Evolutionary conservation across 2,797 vertebrate genomes (phyloP).

Genomic region (Delichon dasypus): DNA sequence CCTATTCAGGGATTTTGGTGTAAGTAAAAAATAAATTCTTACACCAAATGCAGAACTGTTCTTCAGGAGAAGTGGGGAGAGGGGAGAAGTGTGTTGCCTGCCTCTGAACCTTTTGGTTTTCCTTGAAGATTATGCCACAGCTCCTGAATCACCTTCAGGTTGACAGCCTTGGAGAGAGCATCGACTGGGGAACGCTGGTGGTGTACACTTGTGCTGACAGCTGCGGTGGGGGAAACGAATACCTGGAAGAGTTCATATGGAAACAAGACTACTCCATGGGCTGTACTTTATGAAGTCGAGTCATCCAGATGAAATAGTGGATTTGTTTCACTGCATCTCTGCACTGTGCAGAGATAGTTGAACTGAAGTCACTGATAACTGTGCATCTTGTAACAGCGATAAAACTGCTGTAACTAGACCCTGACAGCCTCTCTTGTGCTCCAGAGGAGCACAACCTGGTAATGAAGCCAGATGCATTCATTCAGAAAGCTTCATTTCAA

Average conservation of each 20-base stretch:
- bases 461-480: neutral
- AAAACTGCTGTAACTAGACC: neutral
- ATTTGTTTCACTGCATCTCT: neutral
- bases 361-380: neutral
- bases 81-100: neutral
- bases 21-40: neutral
- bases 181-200: constrained; percentile 91
- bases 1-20: neutral
- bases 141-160: constrained; percentile 89
- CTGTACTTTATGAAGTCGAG: neutral
- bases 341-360: neutral
- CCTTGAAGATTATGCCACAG: constrained; percentile 93
- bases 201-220: constrained; percentile 86
- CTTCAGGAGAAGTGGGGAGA: neutral
- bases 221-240: constrained; percentile 71
- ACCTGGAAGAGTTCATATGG: constrained; percentile 90
- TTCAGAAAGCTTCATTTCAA: neutral
- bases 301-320: neutral
- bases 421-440: neutral
- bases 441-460: neutral
- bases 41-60: neutral
- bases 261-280: constrained; percentile 85
- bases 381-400: neutral
- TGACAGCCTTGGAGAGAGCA: constrained; percentile 87
- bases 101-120: neutral